phyloP scores from a whole-genome alignment of 2,888 invertebrate species.

The Cryptosula pallasiana region DNA sequence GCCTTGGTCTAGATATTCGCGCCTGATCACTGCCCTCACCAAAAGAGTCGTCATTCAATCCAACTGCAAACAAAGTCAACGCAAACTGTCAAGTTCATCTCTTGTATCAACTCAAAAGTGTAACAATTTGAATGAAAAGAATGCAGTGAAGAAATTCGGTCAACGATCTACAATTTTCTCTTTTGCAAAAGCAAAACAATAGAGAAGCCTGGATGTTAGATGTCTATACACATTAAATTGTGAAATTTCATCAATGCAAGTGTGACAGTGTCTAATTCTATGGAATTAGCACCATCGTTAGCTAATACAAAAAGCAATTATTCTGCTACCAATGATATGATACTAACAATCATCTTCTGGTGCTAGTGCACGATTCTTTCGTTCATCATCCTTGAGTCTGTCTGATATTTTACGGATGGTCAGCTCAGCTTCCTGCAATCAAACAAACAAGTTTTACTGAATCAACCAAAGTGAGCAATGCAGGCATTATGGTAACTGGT shows the following conservation, averaged over 20 bases:
- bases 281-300: background rate
- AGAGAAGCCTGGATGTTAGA: too few relatives aligned
- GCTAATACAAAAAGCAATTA: background rate
- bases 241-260: too few relatives aligned
- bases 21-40: slow-evolving; percentile 1
- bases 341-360: slow-evolving; percentile 6
- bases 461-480: too few relatives aligned
- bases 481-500: too few relatives aligned
- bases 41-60: background rate
- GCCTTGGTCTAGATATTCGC: slow-evolving; percentile 16
- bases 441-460: background rate
- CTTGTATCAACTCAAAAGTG: too few relatives aligned
- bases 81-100: too few relatives aligned
- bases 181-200: too few relatives aligned
- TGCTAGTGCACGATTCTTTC: slow-evolving; percentile 28
- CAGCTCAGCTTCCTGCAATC: slow-evolving; percentile 54
- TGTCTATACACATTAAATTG: too few relatives aligned
- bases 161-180: too few relatives aligned
- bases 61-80: background rate
- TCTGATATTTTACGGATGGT: slow-evolving; percentile 60
- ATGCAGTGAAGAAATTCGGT: too few relatives aligned
- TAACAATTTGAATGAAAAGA: too few relatives aligned
- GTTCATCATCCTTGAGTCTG: slow-evolving; percentile 59
- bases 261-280: too few relatives aligned
- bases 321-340: background rate